Percentiles rank a stretch among this genome's conserved stretches.
Conservation (phyloP, 2,888 invertebrate genomes). For the Branchinecta sandiegonensis region DNA sequence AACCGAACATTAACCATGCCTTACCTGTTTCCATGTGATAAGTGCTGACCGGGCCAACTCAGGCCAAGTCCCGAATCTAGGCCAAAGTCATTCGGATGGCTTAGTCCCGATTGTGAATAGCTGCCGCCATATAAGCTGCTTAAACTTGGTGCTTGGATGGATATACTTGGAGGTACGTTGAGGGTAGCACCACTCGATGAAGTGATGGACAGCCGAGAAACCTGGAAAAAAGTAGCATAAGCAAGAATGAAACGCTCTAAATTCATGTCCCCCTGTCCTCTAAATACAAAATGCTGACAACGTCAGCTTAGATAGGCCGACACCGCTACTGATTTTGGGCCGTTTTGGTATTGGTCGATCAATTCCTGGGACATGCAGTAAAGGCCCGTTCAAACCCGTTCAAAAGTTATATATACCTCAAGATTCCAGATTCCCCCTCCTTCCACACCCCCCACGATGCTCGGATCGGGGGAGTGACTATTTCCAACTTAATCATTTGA, state of each 20-base stretch:
- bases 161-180: constrained; percentile 5
- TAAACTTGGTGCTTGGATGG: neutral
- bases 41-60: constrained; percentile 12
- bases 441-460: no score
- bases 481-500: no score
- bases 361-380: no score
- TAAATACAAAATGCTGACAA: no score
- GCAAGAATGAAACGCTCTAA: neutral
- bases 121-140: neutral
- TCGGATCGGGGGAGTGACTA: no score
- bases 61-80: neutral
- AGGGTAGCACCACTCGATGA: constrained; percentile 8
- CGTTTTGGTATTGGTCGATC: no score
- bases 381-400: no score
- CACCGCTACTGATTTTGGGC: no score
- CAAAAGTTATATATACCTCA: no score
- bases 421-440: no score
- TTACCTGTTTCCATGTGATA: constrained; percentile 10
- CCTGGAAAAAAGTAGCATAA: neutral
- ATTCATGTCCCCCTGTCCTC: neutral
- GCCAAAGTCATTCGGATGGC: constrained; percentile 5
- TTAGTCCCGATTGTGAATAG: neutral
- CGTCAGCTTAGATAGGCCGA: no score
- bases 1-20: no score
- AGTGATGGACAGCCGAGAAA: neutral